Percentiles rank a stretch among this genome's conserved stretches.
Conservation (phyloP, 1,140 invertebrate species). For the Calycopis cecrops region DNA sequence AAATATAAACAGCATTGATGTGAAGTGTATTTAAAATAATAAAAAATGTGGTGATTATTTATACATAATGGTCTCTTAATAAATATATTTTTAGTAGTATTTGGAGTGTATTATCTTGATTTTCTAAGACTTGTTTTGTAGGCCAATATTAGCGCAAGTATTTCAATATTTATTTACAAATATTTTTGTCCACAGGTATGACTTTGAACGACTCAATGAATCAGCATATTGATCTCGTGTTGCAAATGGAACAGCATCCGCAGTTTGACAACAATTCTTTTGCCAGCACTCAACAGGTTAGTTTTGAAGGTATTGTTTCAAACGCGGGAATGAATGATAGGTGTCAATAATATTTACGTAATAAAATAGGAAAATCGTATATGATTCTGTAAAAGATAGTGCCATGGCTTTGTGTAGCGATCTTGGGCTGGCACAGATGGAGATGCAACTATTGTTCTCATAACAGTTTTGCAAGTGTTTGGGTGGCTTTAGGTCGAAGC, state of each 20-base stretch:
- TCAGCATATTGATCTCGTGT: conserved; percentile 69
- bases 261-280: conserved; percentile 73
- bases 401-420: too few relatives aligned
- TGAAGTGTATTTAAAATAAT: too few relatives aligned
- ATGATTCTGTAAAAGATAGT: too few relatives aligned
- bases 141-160: background rate
- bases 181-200: conserved; percentile 47
- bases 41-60: too few relatives aligned
- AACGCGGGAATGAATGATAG: background rate
- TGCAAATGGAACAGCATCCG: conserved; percentile 75
- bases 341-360: background rate
- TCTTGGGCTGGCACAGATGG: too few relatives aligned
- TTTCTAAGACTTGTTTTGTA: conserved; percentile 1
- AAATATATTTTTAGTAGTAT: background rate
- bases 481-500: too few relatives aligned
- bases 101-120: conserved; percentile 33
- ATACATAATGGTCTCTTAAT: too few relatives aligned
- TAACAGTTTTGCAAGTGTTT: too few relatives aligned
- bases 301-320: conserved; percentile 16
- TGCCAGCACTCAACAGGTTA: conserved; percentile 69
- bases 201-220: conserved; percentile 73
- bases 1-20: too few relatives aligned
- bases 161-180: background rate
- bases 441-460: too few relatives aligned
- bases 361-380: background rate